Conservation (phyloP, 2,888 invertebrate genomes). For the Pemphredon lugubris region DNA sequence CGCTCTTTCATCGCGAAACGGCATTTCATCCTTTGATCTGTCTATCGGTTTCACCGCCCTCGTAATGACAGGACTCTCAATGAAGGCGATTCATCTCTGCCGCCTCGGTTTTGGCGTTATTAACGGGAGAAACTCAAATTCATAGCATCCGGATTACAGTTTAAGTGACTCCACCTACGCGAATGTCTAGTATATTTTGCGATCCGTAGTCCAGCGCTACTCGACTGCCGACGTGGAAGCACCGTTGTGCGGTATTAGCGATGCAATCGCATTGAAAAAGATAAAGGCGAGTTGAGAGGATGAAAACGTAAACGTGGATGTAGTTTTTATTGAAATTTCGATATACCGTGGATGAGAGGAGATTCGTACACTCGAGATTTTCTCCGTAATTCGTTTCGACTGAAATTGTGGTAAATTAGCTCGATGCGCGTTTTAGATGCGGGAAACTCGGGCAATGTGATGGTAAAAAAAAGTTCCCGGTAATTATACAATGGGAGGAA, state of each 20-base stretch:
- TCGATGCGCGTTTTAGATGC: too few relatives aligned
- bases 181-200: constrained; percentile 11
- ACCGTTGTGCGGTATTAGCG: neutral
- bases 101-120: constrained; percentile 25
- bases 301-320: neutral
- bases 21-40: neutral
- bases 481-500: too few relatives aligned
- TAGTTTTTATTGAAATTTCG: neutral
- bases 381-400: too few relatives aligned
- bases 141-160: constrained; percentile 42
- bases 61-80: constrained; percentile 38
- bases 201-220: constrained; percentile 9
- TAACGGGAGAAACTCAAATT: constrained; percentile 40
- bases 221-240: constrained; percentile 2
- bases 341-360: too few relatives aligned
- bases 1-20: constrained; percentile 18
- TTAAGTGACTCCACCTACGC: constrained; percentile 18
- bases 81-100: constrained; percentile 24
- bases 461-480: too few relatives aligned
- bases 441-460: too few relatives aligned
- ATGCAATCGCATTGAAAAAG: constrained; percentile 1
- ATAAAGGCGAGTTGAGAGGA: neutral
- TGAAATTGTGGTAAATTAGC: too few relatives aligned
- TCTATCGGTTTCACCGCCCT: neutral
- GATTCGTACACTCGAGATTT: too few relatives aligned